Evolutionary conservation across 2,797 vertebrate species (phyloP), one percentile per base, ranked within the genome.

Genomic region (Argentina silus): DNA sequence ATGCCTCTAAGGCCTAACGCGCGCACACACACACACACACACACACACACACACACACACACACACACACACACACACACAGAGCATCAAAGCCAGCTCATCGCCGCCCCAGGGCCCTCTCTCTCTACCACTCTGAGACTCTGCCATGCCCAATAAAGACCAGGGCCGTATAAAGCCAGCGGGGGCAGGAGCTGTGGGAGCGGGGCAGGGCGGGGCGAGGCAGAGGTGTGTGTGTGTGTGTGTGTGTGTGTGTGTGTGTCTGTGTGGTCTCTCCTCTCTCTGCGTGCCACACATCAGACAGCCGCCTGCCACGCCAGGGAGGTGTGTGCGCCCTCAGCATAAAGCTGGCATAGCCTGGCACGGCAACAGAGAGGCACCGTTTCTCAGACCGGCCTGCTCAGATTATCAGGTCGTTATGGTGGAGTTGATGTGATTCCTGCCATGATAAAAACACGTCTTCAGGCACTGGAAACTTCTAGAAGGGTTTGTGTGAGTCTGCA

Each of bases 121-220:
- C 51, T 63, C 42, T 66, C 69, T 77, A 17, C 47, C 43, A 51
- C 86, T 89, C 81, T 87, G 84, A 90, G 86, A 55, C 65, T n/a
- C 57, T 75, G 86, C 91, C 89, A 88, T 81, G 78, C 55, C 77
- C 84, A 87, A 78, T 91, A 87, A 91, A 90, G 68, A 75, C 79
- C 80, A 83, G 85, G 80, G 73, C 72, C 76, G 88, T 90, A 89
- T 87, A 87, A 84, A 59, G 65, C 53, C 64, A 68, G 72, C 59
- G 44, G 72, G 74, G 45, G 48, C 44, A 23, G 47, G 42, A 69
- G 69, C 68, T 62, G 63, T 62, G 63, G 47, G 80, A 42, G 73
- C 14, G 15, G 67, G 79, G 74, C 72, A 72, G 21, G 43, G 43
- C n/a, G 53, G 27, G 48, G 43, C 51, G 14, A 2, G 79, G 72